Evolutionary conservation across 1,140 invertebrate genomes (phyloP).

Genomic region (Pseudomyrmex flavicornis): DNA sequence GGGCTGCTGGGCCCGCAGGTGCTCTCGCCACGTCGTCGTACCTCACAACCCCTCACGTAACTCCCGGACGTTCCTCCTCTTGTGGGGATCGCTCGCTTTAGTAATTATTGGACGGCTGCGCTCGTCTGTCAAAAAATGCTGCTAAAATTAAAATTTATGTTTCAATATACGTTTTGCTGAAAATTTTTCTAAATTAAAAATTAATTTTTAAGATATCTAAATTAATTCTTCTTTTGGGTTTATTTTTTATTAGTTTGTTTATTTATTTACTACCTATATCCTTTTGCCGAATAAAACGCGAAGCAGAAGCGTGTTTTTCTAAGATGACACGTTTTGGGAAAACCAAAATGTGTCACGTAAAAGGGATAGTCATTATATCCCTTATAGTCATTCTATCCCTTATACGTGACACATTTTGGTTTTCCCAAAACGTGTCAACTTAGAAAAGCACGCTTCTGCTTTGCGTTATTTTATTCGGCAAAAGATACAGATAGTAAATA

Average conservation of each 20-base stretch:
- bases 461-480: not conserved
- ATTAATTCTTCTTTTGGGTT: not conserved
- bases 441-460: constrained; percentile 1
- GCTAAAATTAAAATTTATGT: not conserved
- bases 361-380: not conserved
- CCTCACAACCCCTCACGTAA: constrained; percentile 62
- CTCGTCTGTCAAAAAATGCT: constrained; percentile 65
- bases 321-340: constrained; percentile 26
- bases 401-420: constrained; percentile 70
- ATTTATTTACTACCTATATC: not conserved
- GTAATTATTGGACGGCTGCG: constrained; percentile 72
- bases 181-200: not conserved
- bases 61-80: constrained; percentile 47
- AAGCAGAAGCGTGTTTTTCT: constrained; percentile 11
- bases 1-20: constrained; percentile 73
- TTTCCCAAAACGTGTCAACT: constrained; percentile 39
- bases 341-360: constrained; percentile 71
- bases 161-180: not conserved
- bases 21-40: constrained; percentile 68
- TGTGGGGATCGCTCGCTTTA: constrained; percentile 58
- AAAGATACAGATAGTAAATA: not conserved
- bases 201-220: not conserved
- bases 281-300: not conserved
- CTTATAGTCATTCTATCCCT: not conserved
- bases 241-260: not conserved